A percentile compares a stretch with the other conserved stretches of the same genome.
phyloP scores from a whole-genome alignment of 2,888 invertebrate species.

The Plebejus argus region DNA sequence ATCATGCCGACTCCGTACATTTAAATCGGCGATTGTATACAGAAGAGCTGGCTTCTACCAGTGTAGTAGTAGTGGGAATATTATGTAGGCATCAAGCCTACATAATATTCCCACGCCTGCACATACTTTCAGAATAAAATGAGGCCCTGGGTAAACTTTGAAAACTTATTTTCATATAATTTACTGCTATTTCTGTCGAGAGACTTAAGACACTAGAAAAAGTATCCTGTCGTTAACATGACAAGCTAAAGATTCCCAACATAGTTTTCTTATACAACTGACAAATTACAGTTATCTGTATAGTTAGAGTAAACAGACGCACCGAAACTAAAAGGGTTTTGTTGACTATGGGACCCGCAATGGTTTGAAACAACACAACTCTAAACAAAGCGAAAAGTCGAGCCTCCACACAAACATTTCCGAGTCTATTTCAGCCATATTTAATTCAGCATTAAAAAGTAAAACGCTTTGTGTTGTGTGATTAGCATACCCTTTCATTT shows the following conservation, averaged over 20 bases:
- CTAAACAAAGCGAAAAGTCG: conserved; percentile 18
- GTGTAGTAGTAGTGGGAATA: no score
- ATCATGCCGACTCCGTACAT: no score
- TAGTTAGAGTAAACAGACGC: conserved; percentile 37
- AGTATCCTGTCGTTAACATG: background rate
- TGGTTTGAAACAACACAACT: conserved; percentile 18
- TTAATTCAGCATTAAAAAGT: conserved; percentile 19
- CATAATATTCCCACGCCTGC: no score
- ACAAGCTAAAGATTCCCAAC: background rate
- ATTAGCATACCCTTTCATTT: conserved; percentile 24
- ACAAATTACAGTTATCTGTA: background rate
- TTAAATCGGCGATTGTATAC: no score
- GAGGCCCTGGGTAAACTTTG: no score
- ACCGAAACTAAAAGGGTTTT: conserved; percentile 37
- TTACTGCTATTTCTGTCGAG: background rate
- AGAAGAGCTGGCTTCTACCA: no score
- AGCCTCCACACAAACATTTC: background rate
- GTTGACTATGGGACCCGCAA: conserved; percentile 7
- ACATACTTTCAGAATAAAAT: no score
- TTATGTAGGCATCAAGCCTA: no score
- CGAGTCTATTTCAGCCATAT: conserved; percentile 16
- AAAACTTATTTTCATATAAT: no score
- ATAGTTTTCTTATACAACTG: background rate
- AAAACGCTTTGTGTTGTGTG: conserved; percentile 27
- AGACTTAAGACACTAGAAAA: background rate